These are phyloP conservation scores for Florisuga fusca DNA, from an alignment of 2,797 vertebrate species.

Conservation along the genomic window DNA sequence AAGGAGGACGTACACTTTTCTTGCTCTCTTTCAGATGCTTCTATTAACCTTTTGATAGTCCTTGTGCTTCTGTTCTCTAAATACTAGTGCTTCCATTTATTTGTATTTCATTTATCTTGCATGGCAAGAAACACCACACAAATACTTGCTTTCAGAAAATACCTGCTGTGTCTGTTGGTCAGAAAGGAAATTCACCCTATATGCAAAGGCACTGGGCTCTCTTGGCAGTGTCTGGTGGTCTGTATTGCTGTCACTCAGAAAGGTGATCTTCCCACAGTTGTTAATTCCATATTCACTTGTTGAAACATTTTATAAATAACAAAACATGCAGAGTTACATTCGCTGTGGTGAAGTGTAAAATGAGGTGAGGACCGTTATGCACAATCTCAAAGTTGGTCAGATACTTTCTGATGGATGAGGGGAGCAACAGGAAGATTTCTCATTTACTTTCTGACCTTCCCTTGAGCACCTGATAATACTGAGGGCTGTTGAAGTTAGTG, in stretches of 20 bases:
- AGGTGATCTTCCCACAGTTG: not conserved
- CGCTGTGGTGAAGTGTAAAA: not conserved
- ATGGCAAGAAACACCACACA: not conserved
- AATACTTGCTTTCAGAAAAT: not conserved
- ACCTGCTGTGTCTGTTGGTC: not conserved
- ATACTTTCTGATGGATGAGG: not conserved
- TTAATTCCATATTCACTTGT: not conserved
- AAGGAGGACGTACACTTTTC: not conserved
- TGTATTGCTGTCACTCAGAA: not conserved
- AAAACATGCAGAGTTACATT: not conserved
- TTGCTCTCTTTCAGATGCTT: not conserved
- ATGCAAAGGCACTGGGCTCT: not conserved
- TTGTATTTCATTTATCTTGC: not conserved
- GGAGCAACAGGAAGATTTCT: not conserved
- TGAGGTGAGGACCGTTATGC: not conserved
- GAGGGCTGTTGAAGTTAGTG: not conserved
- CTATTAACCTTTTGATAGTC: constrained; percentile 20
- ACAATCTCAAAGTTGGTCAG: not conserved
- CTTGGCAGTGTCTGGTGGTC: not conserved
- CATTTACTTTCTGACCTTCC: rapidly evolving
- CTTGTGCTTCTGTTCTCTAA: not conserved
- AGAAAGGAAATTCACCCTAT: not conserved
- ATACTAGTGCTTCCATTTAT: constrained; percentile 30
- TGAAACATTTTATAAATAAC: not conserved
- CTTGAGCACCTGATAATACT: not conserved